Evolutionary conservation across 2,113 vertebrate species (phyloP).

Genomic region (Tylochromis polylepis): DNA sequence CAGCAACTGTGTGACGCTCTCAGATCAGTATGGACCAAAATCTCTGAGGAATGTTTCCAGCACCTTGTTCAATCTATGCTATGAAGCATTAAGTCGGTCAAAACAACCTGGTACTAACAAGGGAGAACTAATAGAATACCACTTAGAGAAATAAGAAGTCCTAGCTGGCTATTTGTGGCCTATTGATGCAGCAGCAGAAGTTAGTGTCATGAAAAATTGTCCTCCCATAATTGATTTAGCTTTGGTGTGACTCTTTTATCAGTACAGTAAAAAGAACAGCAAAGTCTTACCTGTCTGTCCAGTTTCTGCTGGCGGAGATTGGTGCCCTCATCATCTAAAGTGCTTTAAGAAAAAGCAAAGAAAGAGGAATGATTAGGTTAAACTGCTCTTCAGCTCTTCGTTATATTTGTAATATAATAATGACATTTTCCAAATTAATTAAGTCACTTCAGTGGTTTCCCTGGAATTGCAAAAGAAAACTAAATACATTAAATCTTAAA

Average conservation of each 20-base stretch:
- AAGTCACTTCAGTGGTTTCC: neutral
- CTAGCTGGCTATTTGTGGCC: neutral
- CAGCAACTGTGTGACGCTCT: neutral
- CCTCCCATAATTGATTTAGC: neutral
- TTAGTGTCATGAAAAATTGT: neutral
- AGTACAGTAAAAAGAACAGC: neutral
- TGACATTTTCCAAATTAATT: neutral
- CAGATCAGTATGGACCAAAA: neutral
- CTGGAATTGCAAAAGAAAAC: neutral
- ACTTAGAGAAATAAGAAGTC: neutral
- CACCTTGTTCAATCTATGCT: neutral
- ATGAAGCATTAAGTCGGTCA: neutral
- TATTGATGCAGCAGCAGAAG: neutral
- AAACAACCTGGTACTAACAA: neutral
- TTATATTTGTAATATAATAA: neutral
- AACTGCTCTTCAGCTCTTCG: neutral
- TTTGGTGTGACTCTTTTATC: neutral
- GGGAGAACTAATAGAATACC: neutral
- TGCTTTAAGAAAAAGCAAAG: slow-evolving; percentile 75
- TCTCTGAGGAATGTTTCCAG: neutral
- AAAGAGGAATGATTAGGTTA: neutral
- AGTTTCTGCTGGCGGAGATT: slow-evolving; percentile 96
- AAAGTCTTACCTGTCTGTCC: slow-evolving; percentile 87
- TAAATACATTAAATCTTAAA: neutral
- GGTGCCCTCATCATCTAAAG: slow-evolving; percentile 95